Evolutionary conservation across 2,888 invertebrate genomes (phyloP), one percentile per base, ranked within the genome.

Genomic region (Drosophila macrospina): DNA sequence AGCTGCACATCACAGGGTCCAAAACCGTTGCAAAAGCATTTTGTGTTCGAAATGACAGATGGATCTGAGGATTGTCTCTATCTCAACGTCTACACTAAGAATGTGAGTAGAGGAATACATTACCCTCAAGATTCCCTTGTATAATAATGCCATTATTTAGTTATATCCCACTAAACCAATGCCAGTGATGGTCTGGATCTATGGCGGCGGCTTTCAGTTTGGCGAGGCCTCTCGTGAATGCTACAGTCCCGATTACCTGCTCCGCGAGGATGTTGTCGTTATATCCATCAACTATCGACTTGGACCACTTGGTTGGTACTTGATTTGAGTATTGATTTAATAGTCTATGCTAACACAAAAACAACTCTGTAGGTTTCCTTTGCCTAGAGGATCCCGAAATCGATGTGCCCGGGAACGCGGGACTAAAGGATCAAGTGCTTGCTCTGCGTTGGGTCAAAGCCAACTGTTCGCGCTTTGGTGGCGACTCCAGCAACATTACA

Each of bases 61-160:
- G 94, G 94, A 10, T 90, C 91, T n/a, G 94, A 94, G 85, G 93
- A 94, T 78, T 94, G 94, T 71, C 84, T 94, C 2, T 93, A 93
- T 80, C 88, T 94, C 7, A 94, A 93, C 88, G 92, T 94, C 13
- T 92, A 91, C 39, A 91, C 92, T 1, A 92, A 91, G 77, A 89
- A 91, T 83, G 92, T 92, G 52, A 83, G 90, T 80, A 11, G 5
- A 7, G 4, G 5, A 10, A 15, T 6, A 7, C 13, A n/a, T 28
- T 5, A 0, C 7, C 28, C 1, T 8, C 5, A 2, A 1, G 7
- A 32, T 24, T 15, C 10, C 5, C 3, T 34, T 42, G 1, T 6
- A 28, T 13, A 28, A 37, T 4, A n/a, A 0, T 20, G 1, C 13
- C 3, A 8, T 5, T 13, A 28, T 41, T 1, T 45, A 91, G 91